These are phyloP conservation scores for Apis dorsata DNA, from an alignment of 1,140 invertebrate genomes.

Conservation along the genomic window DNA sequence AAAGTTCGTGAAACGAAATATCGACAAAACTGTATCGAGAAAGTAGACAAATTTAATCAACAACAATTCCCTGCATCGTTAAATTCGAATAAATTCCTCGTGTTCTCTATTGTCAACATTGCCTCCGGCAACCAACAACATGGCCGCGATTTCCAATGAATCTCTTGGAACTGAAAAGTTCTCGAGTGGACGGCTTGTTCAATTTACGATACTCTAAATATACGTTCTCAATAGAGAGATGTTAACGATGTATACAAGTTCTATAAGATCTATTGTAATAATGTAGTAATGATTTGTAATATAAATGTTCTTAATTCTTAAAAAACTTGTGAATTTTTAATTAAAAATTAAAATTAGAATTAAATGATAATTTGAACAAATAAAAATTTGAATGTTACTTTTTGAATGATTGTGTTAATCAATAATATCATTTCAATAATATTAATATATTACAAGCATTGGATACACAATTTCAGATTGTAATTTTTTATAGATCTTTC, in stretches of 20 bases:
- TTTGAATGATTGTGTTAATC: too few relatives aligned
- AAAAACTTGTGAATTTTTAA: too few relatives aligned
- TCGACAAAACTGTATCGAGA: neutral
- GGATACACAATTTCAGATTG: too few relatives aligned
- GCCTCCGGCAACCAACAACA: neutral
- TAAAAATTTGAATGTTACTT: too few relatives aligned
- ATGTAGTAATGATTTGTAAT: too few relatives aligned
- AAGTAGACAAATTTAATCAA: neutral
- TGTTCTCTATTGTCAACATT: neutral
- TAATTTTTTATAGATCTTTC: too few relatives aligned
- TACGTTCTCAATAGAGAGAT: neutral
- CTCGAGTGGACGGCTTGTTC: neutral
- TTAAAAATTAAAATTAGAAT: too few relatives aligned
- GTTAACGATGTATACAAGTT: slow-evolving; percentile 35
- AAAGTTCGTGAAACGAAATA: neutral
- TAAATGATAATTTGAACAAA: too few relatives aligned
- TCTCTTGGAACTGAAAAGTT: slow-evolving; percentile 7
- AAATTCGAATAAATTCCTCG: neutral
- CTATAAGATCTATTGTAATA: too few relatives aligned
- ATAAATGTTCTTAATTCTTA: too few relatives aligned
- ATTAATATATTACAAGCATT: too few relatives aligned
- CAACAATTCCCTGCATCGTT: neutral
- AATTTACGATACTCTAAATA: slow-evolving; percentile 1
- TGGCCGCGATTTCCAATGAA: neutral
- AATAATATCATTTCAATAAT: too few relatives aligned